phyloP scores from a whole-genome alignment of 2,113 vertebrate genomes.

The Brachyhypopomus occidentalis region DNA sequence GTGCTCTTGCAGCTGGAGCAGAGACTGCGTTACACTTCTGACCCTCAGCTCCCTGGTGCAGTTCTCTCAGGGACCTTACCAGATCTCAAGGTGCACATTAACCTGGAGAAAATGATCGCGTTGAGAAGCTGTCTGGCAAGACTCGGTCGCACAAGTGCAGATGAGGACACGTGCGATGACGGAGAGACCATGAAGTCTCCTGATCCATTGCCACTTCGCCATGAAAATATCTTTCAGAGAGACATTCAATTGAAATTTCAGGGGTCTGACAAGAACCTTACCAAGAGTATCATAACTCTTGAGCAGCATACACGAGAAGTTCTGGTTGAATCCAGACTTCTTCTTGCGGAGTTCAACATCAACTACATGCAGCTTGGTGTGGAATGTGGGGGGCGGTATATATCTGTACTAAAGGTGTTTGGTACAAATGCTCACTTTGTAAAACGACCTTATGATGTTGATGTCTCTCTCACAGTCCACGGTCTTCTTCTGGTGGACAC shows the following conservation, averaged over 20 bases:
- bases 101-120: constrained; percentile 93
- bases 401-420: constrained; percentile 97
- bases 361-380: constrained; percentile 97
- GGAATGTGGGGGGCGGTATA: constrained; percentile 91
- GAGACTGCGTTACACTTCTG: constrained; percentile 91
- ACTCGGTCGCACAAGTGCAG: constrained; percentile 72
- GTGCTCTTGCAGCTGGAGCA: constrained; percentile 93
- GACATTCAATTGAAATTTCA: constrained; percentile 85
- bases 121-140: constrained; percentile 85
- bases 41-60: constrained; percentile 91
- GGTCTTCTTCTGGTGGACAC: constrained; percentile 94
- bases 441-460: constrained; percentile 92
- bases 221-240: constrained; percentile 85
- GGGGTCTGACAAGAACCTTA: constrained; percentile 88
- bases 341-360: constrained; percentile 92
- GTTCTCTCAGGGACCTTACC: constrained; percentile 91
- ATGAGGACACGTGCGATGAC: constrained; percentile 57
- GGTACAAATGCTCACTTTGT: constrained; percentile 94
- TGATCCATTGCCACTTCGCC: constrained; percentile 78
- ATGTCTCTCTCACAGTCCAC: constrained; percentile 92
- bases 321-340: constrained; percentile 91
- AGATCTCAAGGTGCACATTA: constrained; percentile 95
- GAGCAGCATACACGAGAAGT: constrained; percentile 95
- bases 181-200: constrained; percentile 54
- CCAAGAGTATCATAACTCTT: constrained; percentile 88